Percentiles rank a stretch among this genome's conserved stretches.
Evolutionary conservation across 2,888 invertebrate genomes (phyloP).

Genomic region (Neelides folsomi): DNA sequence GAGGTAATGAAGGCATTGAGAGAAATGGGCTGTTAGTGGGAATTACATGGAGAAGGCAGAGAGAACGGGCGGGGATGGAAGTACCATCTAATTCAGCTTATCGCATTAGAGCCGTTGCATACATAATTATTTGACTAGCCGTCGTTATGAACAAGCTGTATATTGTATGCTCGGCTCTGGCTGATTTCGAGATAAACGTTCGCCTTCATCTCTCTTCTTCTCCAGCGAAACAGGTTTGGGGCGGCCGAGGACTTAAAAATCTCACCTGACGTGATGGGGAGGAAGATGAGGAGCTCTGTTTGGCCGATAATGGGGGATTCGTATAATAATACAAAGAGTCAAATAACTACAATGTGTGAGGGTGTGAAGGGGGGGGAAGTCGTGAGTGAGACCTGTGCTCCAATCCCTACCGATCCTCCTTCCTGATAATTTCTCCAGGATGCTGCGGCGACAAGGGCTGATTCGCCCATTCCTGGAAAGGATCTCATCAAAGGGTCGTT

Average conservation of each 20-base stretch:
- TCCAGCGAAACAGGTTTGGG: slow-evolving; percentile 5
- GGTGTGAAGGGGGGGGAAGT: too few species aligned
- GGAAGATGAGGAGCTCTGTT: not conserved
- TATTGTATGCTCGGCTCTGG: too few species aligned
- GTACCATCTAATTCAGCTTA: slow-evolving; percentile 20
- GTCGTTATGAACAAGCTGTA: slow-evolving; percentile 11
- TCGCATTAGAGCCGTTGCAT: slow-evolving; percentile 13
- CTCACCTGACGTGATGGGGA: slow-evolving; percentile 17
- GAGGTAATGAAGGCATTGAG: too few species aligned
- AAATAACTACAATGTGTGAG: too few species aligned
- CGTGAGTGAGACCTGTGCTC: too few species aligned
- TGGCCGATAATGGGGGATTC: too few species aligned
- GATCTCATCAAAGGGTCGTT: too few species aligned
- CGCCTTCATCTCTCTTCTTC: slow-evolving; percentile 6
- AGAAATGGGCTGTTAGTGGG: too few species aligned
- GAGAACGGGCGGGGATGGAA: slow-evolving; percentile 5
- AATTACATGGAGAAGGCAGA: not conserved
- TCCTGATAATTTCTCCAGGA: not conserved
- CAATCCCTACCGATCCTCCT: not conserved
- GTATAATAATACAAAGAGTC: too few species aligned
- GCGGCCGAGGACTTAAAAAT: slow-evolving; percentile 5
- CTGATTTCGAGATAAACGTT: not conserved
- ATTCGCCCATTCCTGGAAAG: too few species aligned
- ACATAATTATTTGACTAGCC: slow-evolving; percentile 19
- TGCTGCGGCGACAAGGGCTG: not conserved